These are phyloP conservation scores for Laterallus jamaicensis DNA, from an alignment of 2,113 vertebrate genomes.

Conservation along the genomic window DNA sequence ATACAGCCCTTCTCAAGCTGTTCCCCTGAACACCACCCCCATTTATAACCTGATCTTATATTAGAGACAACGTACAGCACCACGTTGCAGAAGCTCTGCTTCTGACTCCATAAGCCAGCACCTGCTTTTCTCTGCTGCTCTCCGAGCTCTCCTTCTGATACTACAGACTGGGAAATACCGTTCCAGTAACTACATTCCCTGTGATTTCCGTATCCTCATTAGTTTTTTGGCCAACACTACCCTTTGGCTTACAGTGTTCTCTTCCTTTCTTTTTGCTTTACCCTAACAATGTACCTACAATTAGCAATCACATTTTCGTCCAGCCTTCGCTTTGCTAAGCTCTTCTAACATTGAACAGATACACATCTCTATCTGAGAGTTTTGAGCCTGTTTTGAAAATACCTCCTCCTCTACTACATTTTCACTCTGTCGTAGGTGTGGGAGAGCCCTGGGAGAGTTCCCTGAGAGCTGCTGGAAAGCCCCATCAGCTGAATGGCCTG, in stretches of 20 bases:
- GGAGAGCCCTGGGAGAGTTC: background rate
- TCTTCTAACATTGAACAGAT: background rate
- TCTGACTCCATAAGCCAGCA: background rate
- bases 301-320: background rate
- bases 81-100: background rate
- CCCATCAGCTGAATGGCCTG: background rate
- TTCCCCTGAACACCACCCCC: background rate
- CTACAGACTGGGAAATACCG: background rate
- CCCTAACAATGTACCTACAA: background rate
- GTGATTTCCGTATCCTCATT: background rate
- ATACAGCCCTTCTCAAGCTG: background rate
- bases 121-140: background rate
- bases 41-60: background rate
- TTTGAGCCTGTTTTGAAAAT: background rate
- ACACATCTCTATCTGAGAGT: background rate
- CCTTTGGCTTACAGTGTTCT: background rate
- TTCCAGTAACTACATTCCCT: background rate
- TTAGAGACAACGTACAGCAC: slow-evolving; percentile 13
- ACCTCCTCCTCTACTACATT: background rate
- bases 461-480: background rate
- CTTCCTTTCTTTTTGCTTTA: background rate
- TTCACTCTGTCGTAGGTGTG: background rate
- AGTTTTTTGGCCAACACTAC: background rate
- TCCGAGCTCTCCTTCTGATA: background rate
- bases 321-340: background rate